phyloP scores from a whole-genome alignment of 92 coral and sea anemone species.

The Phenganax stokvisi region DNA sequence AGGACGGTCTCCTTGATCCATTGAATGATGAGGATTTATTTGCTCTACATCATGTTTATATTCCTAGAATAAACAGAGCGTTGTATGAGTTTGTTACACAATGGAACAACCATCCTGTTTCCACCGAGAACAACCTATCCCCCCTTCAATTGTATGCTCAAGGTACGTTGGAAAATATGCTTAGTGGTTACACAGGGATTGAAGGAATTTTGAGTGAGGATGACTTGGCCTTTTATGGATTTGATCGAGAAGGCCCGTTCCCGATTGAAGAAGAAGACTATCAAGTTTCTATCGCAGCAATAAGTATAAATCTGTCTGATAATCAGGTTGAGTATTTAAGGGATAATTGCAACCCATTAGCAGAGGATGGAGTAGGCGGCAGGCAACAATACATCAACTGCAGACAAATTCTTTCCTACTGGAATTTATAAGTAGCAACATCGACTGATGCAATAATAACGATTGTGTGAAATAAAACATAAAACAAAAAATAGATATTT shows the following conservation, averaged over 20 bases:
- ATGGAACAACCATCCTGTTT: constrained; percentile 54
- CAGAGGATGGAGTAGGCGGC: constrained; percentile 43
- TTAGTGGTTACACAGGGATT: constrained; percentile 13
- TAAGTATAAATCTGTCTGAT: constrained; percentile 31
- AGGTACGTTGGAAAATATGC: constrained; percentile 27
- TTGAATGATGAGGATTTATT: too few species aligned
- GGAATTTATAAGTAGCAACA: too few species aligned
- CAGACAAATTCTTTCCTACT: too few species aligned
- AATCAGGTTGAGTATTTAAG: constrained; percentile 30
- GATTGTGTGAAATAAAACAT: too few species aligned
- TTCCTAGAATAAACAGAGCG: too few species aligned
- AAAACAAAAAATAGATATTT: too few species aligned
- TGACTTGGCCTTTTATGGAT: constrained; percentile 34
- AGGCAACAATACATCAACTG: constrained; percentile 22
- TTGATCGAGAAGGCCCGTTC: constrained; percentile 44
- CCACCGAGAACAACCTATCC: constrained; percentile 50
- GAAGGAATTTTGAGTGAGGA: constrained; percentile 7
- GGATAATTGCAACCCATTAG: constrained; percentile 37
- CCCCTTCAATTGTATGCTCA: constrained; percentile 36
- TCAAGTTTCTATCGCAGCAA: constrained; percentile 44
- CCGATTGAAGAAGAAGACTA: constrained; percentile 47
- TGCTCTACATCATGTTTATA: too few species aligned
- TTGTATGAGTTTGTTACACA: background rate
- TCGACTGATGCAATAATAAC: too few species aligned
- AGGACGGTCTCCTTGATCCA: too few species aligned